Evolutionary conservation across 2,888 invertebrate genomes (phyloP).

Genomic region (Macaria notata): DNA sequence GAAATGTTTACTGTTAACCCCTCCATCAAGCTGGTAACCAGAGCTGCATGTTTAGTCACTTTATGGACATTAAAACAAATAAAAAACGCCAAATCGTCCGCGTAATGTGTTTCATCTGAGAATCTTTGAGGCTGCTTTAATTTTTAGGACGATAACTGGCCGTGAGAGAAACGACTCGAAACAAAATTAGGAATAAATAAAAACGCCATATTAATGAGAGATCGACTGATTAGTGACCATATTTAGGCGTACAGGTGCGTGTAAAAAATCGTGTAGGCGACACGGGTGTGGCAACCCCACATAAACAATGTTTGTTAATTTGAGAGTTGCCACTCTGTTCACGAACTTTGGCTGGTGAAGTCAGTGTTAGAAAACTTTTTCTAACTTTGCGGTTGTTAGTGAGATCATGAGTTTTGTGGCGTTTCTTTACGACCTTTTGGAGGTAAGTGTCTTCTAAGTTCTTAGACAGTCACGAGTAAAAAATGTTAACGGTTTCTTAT

Average conservation of each 20-base stretch:
- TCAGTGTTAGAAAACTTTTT: conserved; percentile 23
- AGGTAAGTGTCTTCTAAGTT: conserved; percentile 49
- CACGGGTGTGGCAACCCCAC: conserved; percentile 61
- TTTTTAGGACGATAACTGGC: conserved; percentile 24
- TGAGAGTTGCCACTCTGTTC: conserved; percentile 56
- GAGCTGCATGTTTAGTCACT: conserved; percentile 12
- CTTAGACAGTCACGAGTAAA: too few species aligned
- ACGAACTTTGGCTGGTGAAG: conserved; percentile 48
- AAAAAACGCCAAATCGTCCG: conserved; percentile 4
- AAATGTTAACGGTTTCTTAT: too few species aligned
- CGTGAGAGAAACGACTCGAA: conserved; percentile 26
- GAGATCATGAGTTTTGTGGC: conserved; percentile 66
- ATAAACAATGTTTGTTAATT: conserved; percentile 55
- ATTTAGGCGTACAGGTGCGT: conserved; percentile 34
- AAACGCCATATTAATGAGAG: conserved; percentile 32
- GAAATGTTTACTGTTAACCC: conserved; percentile 6
- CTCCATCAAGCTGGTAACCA: conserved; percentile 2
- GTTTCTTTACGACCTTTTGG: conserved; percentile 67
- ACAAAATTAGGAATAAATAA: conserved; percentile 18
- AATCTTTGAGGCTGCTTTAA: neutral
- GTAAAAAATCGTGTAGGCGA: conserved; percentile 56
- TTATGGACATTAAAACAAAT: conserved; percentile 7
- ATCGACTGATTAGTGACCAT: conserved; percentile 38
- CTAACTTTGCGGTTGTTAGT: conserved; percentile 27
- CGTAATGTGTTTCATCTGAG: neutral